Conservation (phyloP, 2,888 invertebrate genomes). For the Ephialtes manifestator region DNA sequence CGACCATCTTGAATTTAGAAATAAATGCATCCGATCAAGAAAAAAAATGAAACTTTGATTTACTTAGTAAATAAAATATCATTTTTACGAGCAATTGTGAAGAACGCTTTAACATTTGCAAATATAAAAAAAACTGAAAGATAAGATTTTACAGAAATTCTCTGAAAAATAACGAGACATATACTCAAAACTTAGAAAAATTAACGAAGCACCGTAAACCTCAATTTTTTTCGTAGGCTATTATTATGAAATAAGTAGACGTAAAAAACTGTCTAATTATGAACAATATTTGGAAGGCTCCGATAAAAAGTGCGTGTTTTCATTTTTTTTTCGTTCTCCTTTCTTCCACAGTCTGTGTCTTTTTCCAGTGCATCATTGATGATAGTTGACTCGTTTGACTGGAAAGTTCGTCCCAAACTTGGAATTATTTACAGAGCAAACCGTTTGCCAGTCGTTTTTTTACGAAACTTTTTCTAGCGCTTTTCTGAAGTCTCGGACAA, state of each 20-base stretch:
- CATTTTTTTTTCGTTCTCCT: background rate
- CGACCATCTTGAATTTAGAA: background rate
- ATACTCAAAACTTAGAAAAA: background rate
- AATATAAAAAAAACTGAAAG: too few relatives aligned
- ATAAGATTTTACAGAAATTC: too few relatives aligned
- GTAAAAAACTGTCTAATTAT: too few relatives aligned
- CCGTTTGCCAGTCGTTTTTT: background rate
- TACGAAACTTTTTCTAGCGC: background rate
- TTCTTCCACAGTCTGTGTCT: conserved; percentile 7
- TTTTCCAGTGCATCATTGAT: background rate
- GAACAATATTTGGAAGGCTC: too few relatives aligned
- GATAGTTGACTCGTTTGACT: conserved; percentile 6
- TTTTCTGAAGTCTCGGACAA: conserved; percentile 5
- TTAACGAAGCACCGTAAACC: background rate
- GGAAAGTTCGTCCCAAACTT: background rate
- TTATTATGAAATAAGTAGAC: background rate
- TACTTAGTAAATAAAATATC: too few relatives aligned
- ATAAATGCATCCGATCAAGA: too few relatives aligned
- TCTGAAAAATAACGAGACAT: background rate
- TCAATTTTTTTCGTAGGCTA: background rate
- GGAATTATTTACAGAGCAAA: background rate
- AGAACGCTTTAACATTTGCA: too few relatives aligned
- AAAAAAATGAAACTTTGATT: too few relatives aligned
- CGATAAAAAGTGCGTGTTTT: background rate
- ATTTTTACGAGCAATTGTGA: too few relatives aligned